These are phyloP conservation scores for Lordiphosa fenestrarum DNA, from an alignment of 2,888 invertebrate species.

Conservation along the genomic window DNA sequence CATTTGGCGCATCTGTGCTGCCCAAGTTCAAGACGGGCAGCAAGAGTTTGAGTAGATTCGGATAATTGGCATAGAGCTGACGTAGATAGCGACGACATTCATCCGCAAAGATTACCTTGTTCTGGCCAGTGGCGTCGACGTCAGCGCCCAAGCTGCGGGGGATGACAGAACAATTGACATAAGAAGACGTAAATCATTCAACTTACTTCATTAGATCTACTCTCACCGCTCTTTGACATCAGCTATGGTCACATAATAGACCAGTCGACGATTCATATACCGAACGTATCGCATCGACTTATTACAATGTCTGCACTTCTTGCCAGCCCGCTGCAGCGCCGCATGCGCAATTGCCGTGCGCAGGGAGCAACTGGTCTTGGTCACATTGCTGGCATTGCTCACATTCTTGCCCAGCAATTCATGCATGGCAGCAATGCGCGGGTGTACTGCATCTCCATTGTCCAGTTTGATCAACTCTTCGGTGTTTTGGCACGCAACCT, in stretches of 20 bases:
- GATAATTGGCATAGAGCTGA: conserved; percentile 87
- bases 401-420: conserved; percentile 74
- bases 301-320: conserved; percentile 76
- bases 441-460: conserved; percentile 78
- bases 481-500: conserved; percentile 70
- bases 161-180: not conserved
- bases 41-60: conserved; percentile 85
- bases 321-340: conserved; percentile 60
- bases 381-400: conserved; percentile 46
- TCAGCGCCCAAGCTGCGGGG: conserved; percentile 43
- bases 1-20: conserved; percentile 74
- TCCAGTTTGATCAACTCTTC: conserved; percentile 66
- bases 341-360: conserved; percentile 74
- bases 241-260: conserved; percentile 67
- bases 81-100: conserved; percentile 86
- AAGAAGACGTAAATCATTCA: too few species aligned
- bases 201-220: not conserved
- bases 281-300: conserved; percentile 68
- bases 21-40: conserved; percentile 83
- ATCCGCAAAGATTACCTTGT: conserved; percentile 83
- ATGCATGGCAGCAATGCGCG: conserved; percentile 81
- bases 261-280: conserved; percentile 74
- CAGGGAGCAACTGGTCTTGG: conserved; percentile 76
- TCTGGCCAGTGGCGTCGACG: conserved; percentile 55
- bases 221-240: conserved; percentile 72